Evolutionary conservation across 2,888 invertebrate genomes (phyloP).

Genomic region (Gari tellinella): DNA sequence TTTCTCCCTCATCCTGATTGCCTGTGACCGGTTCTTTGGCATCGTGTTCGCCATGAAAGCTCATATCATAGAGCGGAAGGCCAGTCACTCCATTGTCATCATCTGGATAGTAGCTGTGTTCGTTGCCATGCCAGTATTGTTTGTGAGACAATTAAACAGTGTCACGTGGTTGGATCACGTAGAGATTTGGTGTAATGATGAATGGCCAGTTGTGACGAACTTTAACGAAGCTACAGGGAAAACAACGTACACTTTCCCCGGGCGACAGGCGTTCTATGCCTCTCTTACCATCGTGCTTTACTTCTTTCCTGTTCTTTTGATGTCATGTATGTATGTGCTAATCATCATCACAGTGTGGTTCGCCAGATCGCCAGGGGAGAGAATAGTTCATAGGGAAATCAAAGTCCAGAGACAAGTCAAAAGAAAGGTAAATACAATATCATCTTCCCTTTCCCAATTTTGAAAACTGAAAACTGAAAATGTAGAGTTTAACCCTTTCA

Average conservation of each 20-base stretch:
- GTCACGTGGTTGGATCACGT: slow-evolving; percentile 91
- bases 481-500: too few species aligned
- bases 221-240: slow-evolving; percentile 45
- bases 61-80: slow-evolving; percentile 88
- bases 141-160: slow-evolving; percentile 84
- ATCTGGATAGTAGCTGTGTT: slow-evolving; percentile 89
- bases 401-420: slow-evolving; percentile 79
- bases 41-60: slow-evolving; percentile 91
- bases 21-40: slow-evolving; percentile 93
- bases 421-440: slow-evolving; percentile 74
- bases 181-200: slow-evolving; percentile 91
- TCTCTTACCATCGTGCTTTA: slow-evolving; percentile 90
- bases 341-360: slow-evolving; percentile 89
- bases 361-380: slow-evolving; percentile 83
- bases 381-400: slow-evolving; percentile 77
- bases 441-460: too few species aligned
- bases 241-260: slow-evolving; percentile 75
- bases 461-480: too few species aligned
- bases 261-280: slow-evolving; percentile 90
- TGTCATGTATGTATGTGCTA: slow-evolving; percentile 90
- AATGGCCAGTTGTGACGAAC: slow-evolving; percentile 69
- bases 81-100: slow-evolving; percentile 87
- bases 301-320: slow-evolving; percentile 91
- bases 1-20: slow-evolving; percentile 91
- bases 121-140: slow-evolving; percentile 86